Conservation (phyloP, 2,113 vertebrate genomes). For the Labrus mixtus region DNA sequence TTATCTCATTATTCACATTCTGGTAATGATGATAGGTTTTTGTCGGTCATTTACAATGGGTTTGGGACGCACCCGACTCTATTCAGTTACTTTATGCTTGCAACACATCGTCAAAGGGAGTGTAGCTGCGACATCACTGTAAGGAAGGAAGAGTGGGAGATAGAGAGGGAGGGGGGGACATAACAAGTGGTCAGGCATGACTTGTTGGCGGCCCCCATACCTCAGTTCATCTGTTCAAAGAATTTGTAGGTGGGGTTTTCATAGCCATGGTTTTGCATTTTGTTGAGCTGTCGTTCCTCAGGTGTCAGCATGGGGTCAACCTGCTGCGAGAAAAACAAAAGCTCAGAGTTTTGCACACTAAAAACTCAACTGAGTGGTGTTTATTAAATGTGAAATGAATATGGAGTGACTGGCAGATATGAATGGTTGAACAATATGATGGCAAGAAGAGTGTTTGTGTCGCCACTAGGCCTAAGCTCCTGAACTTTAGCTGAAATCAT, state of each 20-base stretch:
- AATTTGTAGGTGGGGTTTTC: constrained; percentile 91
- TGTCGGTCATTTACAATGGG: constrained; percentile 70
- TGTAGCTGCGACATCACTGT: constrained; percentile 51
- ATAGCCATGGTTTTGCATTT: constrained; percentile 90
- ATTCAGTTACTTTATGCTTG: constrained; percentile 55
- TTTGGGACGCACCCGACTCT: constrained; percentile 39
- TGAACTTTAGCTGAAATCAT: no score
- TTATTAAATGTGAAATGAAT: neutral
- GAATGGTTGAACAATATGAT: neutral
- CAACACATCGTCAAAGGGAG: constrained; percentile 61
- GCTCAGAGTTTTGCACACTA: constrained; percentile 28
- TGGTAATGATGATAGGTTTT: constrained; percentile 55
- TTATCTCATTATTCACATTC: constrained; percentile 67
- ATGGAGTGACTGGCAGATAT: neutral
- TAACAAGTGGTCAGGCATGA: constrained; percentile 66
- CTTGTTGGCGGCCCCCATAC: constrained; percentile 49
- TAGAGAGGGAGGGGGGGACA: constrained; percentile 1
- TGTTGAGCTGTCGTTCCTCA: constrained; percentile 87
- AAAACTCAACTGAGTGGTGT: constrained; percentile 1
- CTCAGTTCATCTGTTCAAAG: constrained; percentile 90
- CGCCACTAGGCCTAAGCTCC: neutral
- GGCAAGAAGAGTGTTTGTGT: neutral
- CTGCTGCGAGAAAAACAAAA: constrained; percentile 70
- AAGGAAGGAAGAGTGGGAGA: constrained; percentile 17
- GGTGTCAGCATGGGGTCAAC: constrained; percentile 88